Base-by-base conservation (phyloP, 92 coral and sea anemone species). In the Palythoa grandiflora region DNA sequence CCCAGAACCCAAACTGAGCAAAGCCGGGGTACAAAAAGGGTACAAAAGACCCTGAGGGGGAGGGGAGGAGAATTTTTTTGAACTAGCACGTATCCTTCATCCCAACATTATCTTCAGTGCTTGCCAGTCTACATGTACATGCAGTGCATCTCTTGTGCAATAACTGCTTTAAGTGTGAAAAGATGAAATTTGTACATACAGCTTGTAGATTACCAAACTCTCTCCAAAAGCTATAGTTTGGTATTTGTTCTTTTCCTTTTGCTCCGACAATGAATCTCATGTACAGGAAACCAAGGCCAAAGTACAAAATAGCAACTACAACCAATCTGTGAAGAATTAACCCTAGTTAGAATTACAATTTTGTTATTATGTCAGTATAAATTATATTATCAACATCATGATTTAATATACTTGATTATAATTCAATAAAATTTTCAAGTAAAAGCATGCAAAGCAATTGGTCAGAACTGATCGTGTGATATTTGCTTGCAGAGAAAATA, bases 211-310 rank as follows among this genome's bases (percentile, higher is more conserved):
- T 92, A 16, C 99, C 99, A 89, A 92, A 96, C 74, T 91, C 92
- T 73, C 86, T 91, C 99, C 99, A 96, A 79, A 95, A 87, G 71
- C 89, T 90, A 73, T 94, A 96, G 90, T 96, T 96, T 9, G 99
- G 99, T 21, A 96, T 92, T 87, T 96, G 99, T 55, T 96, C 99
- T 63, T 93, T 83, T 17, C 99, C 99, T 74, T 96, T 95, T 4
- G 99, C 99, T 9, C 99, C 99, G 35, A 93, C 99, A 72, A 96
- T 79, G 60, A 86, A 96, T 63, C 99, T 93, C 85, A 95, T 98
- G 86, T 96, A 96, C 66, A 96, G 92, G 57, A 95, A 90, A 38
- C 99, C 99, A 77, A 96, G 94, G 2, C 91, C 44, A 50, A 96
- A 75, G 85, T 96, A 96, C 40, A 93, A 92, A 38, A 89, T 52